These are phyloP conservation scores for Asbolus verrucosus DNA, from an alignment of 1,140 invertebrate species.

Conservation along the genomic window DNA sequence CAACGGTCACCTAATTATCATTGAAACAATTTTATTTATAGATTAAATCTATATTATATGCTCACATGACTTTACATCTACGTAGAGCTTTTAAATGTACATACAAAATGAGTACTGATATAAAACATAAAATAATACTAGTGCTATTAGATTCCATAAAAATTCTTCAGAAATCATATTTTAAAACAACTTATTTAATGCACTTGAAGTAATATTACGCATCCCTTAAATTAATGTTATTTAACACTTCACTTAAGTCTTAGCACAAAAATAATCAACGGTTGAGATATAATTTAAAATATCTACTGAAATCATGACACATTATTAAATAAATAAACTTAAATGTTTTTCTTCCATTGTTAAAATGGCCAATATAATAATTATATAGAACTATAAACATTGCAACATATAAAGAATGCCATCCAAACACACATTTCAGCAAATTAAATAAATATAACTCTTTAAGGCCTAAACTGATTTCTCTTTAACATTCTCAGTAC, in stretches of 20 bases:
- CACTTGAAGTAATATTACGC: constrained; percentile 36
- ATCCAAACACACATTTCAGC: constrained; percentile 37
- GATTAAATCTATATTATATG: constrained; percentile 48
- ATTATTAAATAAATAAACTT: constrained; percentile 17
- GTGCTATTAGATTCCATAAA: constrained; percentile 37
- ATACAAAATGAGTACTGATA: constrained; percentile 42
- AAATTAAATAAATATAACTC: constrained; percentile 6
- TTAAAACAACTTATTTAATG: constrained; percentile 35
- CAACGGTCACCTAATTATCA: constrained; percentile 29
- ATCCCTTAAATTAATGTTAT: constrained; percentile 31
- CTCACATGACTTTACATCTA: constrained; percentile 47
- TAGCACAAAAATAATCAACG: constrained; percentile 7
- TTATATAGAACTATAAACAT: constrained; percentile 41
- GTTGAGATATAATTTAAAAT: background rate
- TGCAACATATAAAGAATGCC: constrained; percentile 42
- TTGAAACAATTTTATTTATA: constrained; percentile 44
- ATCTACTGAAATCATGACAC: constrained; percentile 11
- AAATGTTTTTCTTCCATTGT: background rate
- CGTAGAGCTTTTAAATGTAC: constrained; percentile 44
- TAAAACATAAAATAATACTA: constrained; percentile 43
- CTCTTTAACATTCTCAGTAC: constrained; percentile 3
- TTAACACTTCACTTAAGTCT: constrained; percentile 18
- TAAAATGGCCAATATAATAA: constrained; percentile 40
- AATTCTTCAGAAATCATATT: constrained; percentile 11
- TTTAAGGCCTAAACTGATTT: constrained; percentile 27